A percentile compares a stretch with the other conserved stretches of the same genome.
These are phyloP conservation scores for Notiomystis cincta DNA, from an alignment of 2,113 vertebrate genomes.

Conservation along the genomic window DNA sequence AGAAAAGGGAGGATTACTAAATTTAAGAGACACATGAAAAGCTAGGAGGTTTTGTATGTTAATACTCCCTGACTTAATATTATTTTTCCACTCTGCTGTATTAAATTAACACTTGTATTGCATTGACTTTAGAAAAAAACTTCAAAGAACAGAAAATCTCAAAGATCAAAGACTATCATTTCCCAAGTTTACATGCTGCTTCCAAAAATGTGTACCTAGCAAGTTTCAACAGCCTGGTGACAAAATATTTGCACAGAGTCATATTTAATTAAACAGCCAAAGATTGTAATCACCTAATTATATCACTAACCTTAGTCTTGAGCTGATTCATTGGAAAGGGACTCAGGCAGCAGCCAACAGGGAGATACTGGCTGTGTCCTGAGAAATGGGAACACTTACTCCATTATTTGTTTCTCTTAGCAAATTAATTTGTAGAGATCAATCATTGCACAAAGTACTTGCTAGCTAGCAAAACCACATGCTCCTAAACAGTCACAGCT, in stretches of 20 bases:
- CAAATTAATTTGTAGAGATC: conserved; percentile 13
- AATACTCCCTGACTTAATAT: background rate
- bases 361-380: background rate
- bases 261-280: conserved; percentile 21
- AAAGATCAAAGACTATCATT: background rate
- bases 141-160: conserved; percentile 23
- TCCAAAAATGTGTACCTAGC: background rate
- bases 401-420: conserved; percentile 9
- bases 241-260: conserved; percentile 7
- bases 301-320: background rate
- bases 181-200: background rate
- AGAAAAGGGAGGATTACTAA: background rate
- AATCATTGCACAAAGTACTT: background rate
- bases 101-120: conserved; percentile 21
- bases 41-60: background rate
- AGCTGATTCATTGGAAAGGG: background rate
- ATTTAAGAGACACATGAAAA: background rate
- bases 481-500: background rate
- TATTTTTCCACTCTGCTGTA: background rate
- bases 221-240: background rate
- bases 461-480: background rate
- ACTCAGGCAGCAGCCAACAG: background rate
- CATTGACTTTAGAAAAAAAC: background rate
- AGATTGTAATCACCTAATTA: background rate
- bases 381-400: conserved; percentile 8